phyloP scores from a whole-genome alignment of 2,888 invertebrate species.

The Cryptocephalus moraei region DNA sequence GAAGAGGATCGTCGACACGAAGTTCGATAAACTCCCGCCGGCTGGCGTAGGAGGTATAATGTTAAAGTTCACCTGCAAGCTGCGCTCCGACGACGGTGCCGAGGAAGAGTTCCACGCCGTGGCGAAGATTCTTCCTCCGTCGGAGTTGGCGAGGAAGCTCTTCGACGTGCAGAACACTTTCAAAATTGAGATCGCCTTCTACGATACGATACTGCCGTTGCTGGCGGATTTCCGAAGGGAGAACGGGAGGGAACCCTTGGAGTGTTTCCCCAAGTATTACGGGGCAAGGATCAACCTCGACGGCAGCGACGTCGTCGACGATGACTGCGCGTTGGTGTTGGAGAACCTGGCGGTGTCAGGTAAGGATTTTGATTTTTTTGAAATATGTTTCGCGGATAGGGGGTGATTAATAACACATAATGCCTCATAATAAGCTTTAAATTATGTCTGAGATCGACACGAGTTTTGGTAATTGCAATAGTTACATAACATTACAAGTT shows the following conservation, averaged over 20 bases:
- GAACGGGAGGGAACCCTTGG: slow-evolving; percentile 28
- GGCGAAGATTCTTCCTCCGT: slow-evolving; percentile 10
- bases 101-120: slow-evolving; percentile 7
- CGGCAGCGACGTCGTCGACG: slow-evolving; percentile 31
- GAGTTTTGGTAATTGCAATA: too few species aligned
- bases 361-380: slow-evolving; percentile 31
- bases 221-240: slow-evolving; percentile 36
- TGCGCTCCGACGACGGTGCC: slow-evolving; percentile 9
- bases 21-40: slow-evolving; percentile 6
- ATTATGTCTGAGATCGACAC: too few species aligned
- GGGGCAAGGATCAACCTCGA: slow-evolving; percentile 26
- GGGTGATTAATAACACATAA: too few species aligned
- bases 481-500: too few species aligned
- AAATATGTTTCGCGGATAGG: too few species aligned
- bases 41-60: slow-evolving; percentile 13
- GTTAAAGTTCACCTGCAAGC: slow-evolving; percentile 7
- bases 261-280: slow-evolving; percentile 38
- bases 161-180: slow-evolving; percentile 38
- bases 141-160: background rate
- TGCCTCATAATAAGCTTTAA: too few species aligned
- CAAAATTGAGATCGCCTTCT: slow-evolving; percentile 41
- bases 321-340: slow-evolving; percentile 22
- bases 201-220: slow-evolving; percentile 36
- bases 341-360: background rate
- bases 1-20: background rate